phyloP scores from a whole-genome alignment of 2,113 vertebrate genomes.

The Thunnus thynnus region DNA sequence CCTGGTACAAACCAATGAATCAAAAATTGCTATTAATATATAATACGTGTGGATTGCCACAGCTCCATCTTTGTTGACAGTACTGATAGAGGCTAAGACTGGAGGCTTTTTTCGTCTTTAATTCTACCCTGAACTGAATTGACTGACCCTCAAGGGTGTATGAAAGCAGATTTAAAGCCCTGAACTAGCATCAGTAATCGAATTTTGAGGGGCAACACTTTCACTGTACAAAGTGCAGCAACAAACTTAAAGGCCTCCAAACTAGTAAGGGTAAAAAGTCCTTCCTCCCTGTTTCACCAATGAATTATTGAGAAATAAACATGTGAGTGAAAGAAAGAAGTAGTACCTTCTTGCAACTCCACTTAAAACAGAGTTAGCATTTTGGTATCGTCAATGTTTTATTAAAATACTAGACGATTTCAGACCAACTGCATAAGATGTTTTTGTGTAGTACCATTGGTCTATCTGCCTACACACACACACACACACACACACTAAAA shows the following conservation, averaged over 20 bases:
- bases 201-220: constrained; percentile 33
- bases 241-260: constrained; percentile 42
- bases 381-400: constrained; percentile 65
- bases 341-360: constrained; percentile 43
- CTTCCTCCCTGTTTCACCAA: constrained; percentile 49
- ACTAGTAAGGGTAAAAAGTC: constrained; percentile 31
- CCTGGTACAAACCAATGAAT: constrained; percentile 32
- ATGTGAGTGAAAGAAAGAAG: constrained; percentile 42
- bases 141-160: constrained; percentile 1
- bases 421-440: constrained; percentile 26
- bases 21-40: constrained; percentile 14
- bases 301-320: constrained; percentile 79
- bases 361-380: constrained; percentile 66
- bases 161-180: constrained; percentile 53
- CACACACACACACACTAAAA: not conserved
- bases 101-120: not conserved
- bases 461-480: constrained; percentile 20
- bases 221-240: constrained; percentile 12
- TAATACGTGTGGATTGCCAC: constrained; percentile 2
- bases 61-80: constrained; percentile 43
- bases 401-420: constrained; percentile 63
- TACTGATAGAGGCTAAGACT: constrained; percentile 7
- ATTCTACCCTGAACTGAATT: constrained; percentile 10
- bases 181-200: constrained; percentile 41
- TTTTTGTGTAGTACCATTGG: not conserved